Conservation (phyloP, 2,888 invertebrate species). For the Brachyptera risi region DNA sequence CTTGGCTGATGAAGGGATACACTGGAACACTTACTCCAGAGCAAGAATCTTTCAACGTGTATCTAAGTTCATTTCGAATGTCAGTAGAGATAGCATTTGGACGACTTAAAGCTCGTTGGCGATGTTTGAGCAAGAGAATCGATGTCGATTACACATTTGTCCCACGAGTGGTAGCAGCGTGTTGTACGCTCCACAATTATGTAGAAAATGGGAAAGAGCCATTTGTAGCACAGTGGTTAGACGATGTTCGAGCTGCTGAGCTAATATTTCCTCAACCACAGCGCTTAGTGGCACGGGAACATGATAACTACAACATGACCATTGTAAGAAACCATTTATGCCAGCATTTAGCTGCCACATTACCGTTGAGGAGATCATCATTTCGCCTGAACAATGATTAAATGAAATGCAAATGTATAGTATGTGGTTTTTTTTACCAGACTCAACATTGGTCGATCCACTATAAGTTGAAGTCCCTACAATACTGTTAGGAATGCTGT, state of each 20-base stretch:
- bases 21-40: constrained; percentile 24
- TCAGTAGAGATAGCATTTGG: constrained; percentile 38
- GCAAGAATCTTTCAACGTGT: constrained; percentile 36
- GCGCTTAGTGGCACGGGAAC: too few relatives aligned
- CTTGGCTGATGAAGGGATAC: constrained; percentile 36
- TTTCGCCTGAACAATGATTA: not conserved
- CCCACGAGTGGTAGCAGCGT: constrained; percentile 35
- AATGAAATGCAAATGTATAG: not conserved
- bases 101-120: constrained; percentile 37
- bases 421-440: too few relatives aligned
- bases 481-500: too few relatives aligned
- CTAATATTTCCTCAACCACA: constrained; percentile 22
- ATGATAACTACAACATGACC: not conserved
- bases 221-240: constrained; percentile 25
- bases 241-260: constrained; percentile 16
- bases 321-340: not conserved
- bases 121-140: constrained; percentile 34
- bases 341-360: not conserved
- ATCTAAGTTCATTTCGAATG: constrained; percentile 31
- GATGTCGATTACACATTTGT: constrained; percentile 34
- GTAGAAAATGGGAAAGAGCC: constrained; percentile 32
- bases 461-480: too few relatives aligned
- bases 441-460: too few relatives aligned
- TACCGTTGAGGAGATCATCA: not conserved
- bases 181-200: constrained; percentile 36